Conservation (phyloP, 2,888 invertebrate species). For the Diarsia mendica region DNA sequence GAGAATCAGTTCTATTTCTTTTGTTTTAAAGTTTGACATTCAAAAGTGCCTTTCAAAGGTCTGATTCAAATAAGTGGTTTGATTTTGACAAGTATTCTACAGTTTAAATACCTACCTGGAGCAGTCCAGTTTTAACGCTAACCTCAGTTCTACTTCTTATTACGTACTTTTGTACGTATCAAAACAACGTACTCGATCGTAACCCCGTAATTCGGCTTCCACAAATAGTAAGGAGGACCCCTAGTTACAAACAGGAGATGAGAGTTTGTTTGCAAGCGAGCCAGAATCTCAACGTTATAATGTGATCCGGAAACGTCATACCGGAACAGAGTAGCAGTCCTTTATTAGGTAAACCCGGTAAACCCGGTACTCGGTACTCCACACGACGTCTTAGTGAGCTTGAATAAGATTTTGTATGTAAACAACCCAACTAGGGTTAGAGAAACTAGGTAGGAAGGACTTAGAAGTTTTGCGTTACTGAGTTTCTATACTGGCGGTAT, state of each 20-base stretch:
- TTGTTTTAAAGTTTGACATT: too few species aligned
- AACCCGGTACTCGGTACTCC: slow-evolving; percentile 45
- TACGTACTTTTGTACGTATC: too few species aligned
- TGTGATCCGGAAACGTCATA: slow-evolving; percentile 71
- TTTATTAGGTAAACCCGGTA: slow-evolving; percentile 65
- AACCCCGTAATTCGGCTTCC: slow-evolving; percentile 1
- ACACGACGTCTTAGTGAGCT: slow-evolving; percentile 46
- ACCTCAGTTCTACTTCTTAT: too few species aligned
- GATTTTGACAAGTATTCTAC: too few species aligned
- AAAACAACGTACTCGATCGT: background rate
- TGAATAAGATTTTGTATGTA: slow-evolving; percentile 58
- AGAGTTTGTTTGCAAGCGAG: slow-evolving; percentile 71
- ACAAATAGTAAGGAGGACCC: slow-evolving; percentile 55
- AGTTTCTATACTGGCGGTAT: slow-evolving; percentile 12
- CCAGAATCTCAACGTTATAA: slow-evolving; percentile 70
- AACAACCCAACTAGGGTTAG: slow-evolving; percentile 31
- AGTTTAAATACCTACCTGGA: too few species aligned
- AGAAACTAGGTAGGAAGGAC: slow-evolving; percentile 26
- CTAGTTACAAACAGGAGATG: slow-evolving; percentile 72
- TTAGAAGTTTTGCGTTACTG: slow-evolving; percentile 17
- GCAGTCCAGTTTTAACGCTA: too few species aligned
- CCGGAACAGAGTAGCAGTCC: slow-evolving; percentile 63
- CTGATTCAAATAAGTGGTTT: too few species aligned
- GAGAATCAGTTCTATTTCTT: too few species aligned
- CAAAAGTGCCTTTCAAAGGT: too few species aligned